These are phyloP conservation scores for Hetaerina titia DNA, from an alignment of 2,888 invertebrate genomes.

Conservation along the genomic window DNA sequence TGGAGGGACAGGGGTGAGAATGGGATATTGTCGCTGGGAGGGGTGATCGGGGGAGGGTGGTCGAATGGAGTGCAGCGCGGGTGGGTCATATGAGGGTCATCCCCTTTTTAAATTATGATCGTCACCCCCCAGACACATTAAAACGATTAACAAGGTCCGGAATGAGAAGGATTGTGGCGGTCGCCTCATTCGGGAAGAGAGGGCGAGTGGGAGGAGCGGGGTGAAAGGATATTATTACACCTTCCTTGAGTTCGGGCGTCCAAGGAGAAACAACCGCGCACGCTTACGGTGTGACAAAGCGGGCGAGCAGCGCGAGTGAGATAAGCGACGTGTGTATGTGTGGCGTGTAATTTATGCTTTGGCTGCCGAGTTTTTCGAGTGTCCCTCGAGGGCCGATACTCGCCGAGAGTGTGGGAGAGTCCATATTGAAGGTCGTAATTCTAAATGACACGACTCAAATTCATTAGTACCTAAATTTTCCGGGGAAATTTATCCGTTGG, in stretches of 20 bases:
- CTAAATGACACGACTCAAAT: too few species aligned
- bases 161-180: conserved; percentile 12
- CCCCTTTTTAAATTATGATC: conserved; percentile 45
- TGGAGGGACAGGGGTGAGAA: background rate
- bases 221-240: background rate
- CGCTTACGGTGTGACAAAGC: background rate
- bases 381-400: background rate
- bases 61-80: background rate
- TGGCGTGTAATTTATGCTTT: background rate
- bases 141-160: conserved; percentile 47
- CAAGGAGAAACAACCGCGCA: background rate
- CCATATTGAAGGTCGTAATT: background rate
- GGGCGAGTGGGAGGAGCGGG: background rate
- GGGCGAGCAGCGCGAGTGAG: background rate
- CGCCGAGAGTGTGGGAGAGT: background rate
- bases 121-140: conserved; percentile 8
- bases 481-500: too few species aligned
- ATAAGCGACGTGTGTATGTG: background rate
- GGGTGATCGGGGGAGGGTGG: background rate
- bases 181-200: background rate
- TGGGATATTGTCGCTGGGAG: background rate
- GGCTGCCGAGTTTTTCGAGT: background rate
- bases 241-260: background rate
- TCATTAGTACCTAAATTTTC: too few species aligned
- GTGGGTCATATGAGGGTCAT: background rate